Base-by-base conservation (phyloP, 1,140 invertebrate species). In the Drosophila trapezifrons region DNA sequence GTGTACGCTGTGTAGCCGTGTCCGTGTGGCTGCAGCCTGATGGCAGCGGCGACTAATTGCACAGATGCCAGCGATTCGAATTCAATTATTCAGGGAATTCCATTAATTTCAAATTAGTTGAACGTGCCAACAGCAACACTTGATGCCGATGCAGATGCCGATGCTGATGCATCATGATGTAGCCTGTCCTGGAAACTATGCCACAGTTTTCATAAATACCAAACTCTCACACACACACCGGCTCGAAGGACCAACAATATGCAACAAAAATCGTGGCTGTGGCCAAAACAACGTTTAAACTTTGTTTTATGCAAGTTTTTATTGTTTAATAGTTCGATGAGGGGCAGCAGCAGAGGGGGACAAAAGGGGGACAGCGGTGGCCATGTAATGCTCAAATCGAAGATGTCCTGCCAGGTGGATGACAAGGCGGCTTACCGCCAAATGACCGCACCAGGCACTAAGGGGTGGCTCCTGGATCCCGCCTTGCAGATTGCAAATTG, bases 41-140 rank as follows among this genome's bases (percentile, higher is more conserved):
- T 76, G 62, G 80, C 66, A 72, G 57, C 56, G 46, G 65, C 65
- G 60, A 83, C 80, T 84, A 79, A 83, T 83, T 83, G 69, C 65
- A 54, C 65, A 65, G 75, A 78, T 78, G 75, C 66, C 75, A 71
- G 67, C 76, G 80, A 89, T 89, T 90, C 85, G 82, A 78, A 89
- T 89, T 89, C 84, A 89, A 89, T 89, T 89, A 89, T 89, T 89
- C 75, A 89, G 82, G 80, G 85, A 89, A 89, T 89, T 89, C 87
- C 84, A 89, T 89, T 89, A 89, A 89, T 89, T 80, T 83, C 70
- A 89, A 89, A 89, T 89, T 89, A 89, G 85, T 80, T 84, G 80
- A 76, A 84, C 84, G 85, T 80, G 81, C 81, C 82, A 86, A 78
- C 60, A 75, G 81, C 70, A 78, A 85, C 82, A 85, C 81, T 85